Percentiles rank a stretch among this genome's conserved stretches.
These are phyloP conservation scores for Drosophila auraria DNA, from an alignment of 1,140 invertebrate genomes.

Conservation along the genomic window DNA sequence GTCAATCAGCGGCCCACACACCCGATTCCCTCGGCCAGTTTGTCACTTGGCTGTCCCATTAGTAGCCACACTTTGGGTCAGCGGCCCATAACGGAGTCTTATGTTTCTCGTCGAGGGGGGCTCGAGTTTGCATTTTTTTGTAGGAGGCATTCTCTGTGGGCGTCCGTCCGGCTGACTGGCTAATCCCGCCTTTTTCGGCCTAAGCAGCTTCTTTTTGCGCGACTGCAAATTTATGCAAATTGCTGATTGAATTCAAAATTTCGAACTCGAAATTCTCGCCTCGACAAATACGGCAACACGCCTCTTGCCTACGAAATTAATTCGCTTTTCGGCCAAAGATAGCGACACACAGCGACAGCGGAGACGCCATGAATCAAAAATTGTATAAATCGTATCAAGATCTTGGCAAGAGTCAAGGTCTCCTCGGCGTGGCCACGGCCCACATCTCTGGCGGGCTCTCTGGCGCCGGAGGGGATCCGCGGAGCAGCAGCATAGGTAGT, in stretches of 20 bases:
- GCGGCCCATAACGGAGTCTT: slow-evolving; percentile 63
- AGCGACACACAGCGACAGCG: slow-evolving; percentile 19
- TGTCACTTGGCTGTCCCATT: slow-evolving; percentile 79
- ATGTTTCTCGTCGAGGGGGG: background rate
- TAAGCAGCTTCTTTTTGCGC: slow-evolving; percentile 57
- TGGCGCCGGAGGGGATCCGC: slow-evolving; percentile 4
- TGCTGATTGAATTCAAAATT: slow-evolving; percentile 74
- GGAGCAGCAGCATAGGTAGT: slow-evolving; percentile 30
- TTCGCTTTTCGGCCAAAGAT: slow-evolving; percentile 46
- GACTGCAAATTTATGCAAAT: slow-evolving; percentile 77
- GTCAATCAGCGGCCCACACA: slow-evolving; percentile 56
- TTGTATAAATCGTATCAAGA: slow-evolving; percentile 81
- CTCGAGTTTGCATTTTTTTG: background rate
- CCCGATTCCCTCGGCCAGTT: slow-evolving; percentile 42
- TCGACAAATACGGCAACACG: slow-evolving; percentile 70
- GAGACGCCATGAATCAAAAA: slow-evolving; percentile 77
- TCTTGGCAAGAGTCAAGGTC: slow-evolving; percentile 78
- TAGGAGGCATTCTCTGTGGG: slow-evolving; percentile 20
- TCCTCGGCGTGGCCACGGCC: slow-evolving; percentile 67
- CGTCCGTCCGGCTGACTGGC: slow-evolving; percentile 17
- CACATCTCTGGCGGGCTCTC: slow-evolving; percentile 54
- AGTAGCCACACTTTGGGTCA: slow-evolving; percentile 70
- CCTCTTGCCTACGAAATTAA: slow-evolving; percentile 70
- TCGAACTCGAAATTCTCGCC: slow-evolving; percentile 65
- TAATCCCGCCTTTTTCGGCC: slow-evolving; percentile 67